A percentile compares a stretch with the other conserved stretches of the same genome.
Conservation (phyloP, 2,888 invertebrate genomes). For the Dasysyrphus albostriatus region DNA sequence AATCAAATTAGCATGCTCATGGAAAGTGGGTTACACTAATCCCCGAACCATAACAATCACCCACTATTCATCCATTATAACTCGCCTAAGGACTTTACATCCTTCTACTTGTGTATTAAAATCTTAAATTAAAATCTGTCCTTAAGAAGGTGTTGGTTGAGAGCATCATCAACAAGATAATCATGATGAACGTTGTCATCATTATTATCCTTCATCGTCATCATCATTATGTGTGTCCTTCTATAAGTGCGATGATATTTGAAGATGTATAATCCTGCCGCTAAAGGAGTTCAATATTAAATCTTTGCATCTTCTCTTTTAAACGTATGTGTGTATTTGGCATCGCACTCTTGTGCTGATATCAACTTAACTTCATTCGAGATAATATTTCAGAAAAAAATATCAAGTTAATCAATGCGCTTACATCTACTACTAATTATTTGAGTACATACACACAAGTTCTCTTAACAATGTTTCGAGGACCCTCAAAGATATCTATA, state of each 20-base stretch:
- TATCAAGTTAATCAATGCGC: slow-evolving; percentile 49
- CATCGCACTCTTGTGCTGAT: slow-evolving; percentile 40
- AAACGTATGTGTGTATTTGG: slow-evolving; percentile 41
- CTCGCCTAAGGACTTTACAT: slow-evolving; percentile 26
- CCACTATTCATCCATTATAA: slow-evolving; percentile 27
- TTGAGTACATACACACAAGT: slow-evolving; percentile 16
- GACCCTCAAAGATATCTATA: slow-evolving; percentile 28
- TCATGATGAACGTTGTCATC: slow-evolving; percentile 35
- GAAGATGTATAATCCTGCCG: background rate
- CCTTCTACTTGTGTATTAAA: slow-evolving; percentile 32
- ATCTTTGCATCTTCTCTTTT: slow-evolving; percentile 2
- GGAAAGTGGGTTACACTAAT: slow-evolving; percentile 48
- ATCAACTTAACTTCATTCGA: slow-evolving; percentile 62
- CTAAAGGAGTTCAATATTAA: slow-evolving; percentile 1
- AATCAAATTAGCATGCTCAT: slow-evolving; percentile 69
- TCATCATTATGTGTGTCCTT: slow-evolving; percentile 15
- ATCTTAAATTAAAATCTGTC: slow-evolving; percentile 61
- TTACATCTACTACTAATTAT: slow-evolving; percentile 40
- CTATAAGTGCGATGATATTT: slow-evolving; percentile 17
- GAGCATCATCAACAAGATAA: slow-evolving; percentile 48
- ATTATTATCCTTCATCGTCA: slow-evolving; percentile 34
- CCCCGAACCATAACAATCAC: background rate
- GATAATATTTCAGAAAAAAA: slow-evolving; percentile 50
- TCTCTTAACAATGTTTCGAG: slow-evolving; percentile 6
- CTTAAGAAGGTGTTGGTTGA: slow-evolving; percentile 42